Base-by-base conservation (phyloP, 2,113 vertebrate genomes). In the Triplophysa tibetana region DNA sequence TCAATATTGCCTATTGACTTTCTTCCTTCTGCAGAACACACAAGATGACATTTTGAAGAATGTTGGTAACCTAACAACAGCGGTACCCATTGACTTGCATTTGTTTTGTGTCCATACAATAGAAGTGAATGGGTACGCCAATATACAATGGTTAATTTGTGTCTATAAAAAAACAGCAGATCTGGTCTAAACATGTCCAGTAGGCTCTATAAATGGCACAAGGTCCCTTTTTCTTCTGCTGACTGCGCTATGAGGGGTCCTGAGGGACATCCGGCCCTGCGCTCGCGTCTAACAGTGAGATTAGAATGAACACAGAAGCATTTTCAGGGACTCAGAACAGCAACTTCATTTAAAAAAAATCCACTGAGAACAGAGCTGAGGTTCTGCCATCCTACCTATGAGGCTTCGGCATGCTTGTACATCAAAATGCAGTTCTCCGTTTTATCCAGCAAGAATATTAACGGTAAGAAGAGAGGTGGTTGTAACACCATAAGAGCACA, bases 191-290 rank as follows among this genome's bases (percentile, higher is more conserved):
- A 56, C n/a, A 38, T 56, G 13, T 33, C 26, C 17, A 38, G 50
- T 17, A 13, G 17, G 26, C 3, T 72, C 19, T 72, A 72, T 72
- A 72, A 56, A 33, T 38, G 69, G 50, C 1, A 5, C 16, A 2
- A 17, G 4, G 68, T 19, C 29, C n/a, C 33, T 43, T 68, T 56
- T 72, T 72, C 50, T 56, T 56, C 50, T 21, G 50, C 69, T 72
- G 24, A 74, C 52, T 74, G 19, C 1, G 8, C 10, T 72, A 10
- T 0, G 29, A 72, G 12, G n/a, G 1, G 26, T 56, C 52, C 52
- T 5, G 19, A 58, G 48, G 50, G 26, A 16, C 11, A 8, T 38
- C 26, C 2, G n/a, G 54, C 13, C 29, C 70, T 38, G 19, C 9
- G 24, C 19, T 41, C 12, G 19, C 52, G 13, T 23, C 23, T 52